Percentiles rank a stretch among this genome's conserved stretches.
These are phyloP conservation scores for Protobothrops flavoviridis DNA, from an alignment of 2,113 vertebrate species.

Conservation along the genomic window DNA sequence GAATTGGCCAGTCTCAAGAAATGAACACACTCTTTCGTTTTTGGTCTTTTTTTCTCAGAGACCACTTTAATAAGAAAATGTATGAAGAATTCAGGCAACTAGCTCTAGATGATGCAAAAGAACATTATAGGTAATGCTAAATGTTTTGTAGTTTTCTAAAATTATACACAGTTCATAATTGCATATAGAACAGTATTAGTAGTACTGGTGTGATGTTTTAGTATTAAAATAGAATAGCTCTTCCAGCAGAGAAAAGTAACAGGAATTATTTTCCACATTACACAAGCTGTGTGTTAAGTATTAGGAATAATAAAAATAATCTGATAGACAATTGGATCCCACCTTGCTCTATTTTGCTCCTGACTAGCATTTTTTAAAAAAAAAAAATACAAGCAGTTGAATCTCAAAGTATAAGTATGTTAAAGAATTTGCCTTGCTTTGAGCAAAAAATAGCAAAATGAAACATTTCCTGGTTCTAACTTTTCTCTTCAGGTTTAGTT, in stretches of 20 bases:
- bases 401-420: background rate
- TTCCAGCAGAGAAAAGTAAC: background rate
- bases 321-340: background rate
- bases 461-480: background rate
- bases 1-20: conserved; percentile 93
- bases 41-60: conserved; percentile 98
- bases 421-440: background rate
- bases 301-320: background rate
- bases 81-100: conserved; percentile 94
- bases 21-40: conserved; percentile 99
- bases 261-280: background rate
- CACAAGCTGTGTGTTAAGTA: background rate
- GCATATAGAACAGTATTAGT: background rate
- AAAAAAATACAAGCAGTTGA: background rate
- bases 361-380: background rate
- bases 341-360: background rate
- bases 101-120: conserved; percentile 89
- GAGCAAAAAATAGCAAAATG: background rate
- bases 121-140: conserved; percentile 86
- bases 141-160: conserved; percentile 8
- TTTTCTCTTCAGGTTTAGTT: background rate
- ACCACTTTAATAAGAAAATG: conserved; percentile 97
- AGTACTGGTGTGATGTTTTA: background rate
- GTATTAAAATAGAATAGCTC: background rate
- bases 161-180: background rate